phyloP scores from a whole-genome alignment of 2,888 invertebrate species.

The Amphimallon solstitiale region DNA sequence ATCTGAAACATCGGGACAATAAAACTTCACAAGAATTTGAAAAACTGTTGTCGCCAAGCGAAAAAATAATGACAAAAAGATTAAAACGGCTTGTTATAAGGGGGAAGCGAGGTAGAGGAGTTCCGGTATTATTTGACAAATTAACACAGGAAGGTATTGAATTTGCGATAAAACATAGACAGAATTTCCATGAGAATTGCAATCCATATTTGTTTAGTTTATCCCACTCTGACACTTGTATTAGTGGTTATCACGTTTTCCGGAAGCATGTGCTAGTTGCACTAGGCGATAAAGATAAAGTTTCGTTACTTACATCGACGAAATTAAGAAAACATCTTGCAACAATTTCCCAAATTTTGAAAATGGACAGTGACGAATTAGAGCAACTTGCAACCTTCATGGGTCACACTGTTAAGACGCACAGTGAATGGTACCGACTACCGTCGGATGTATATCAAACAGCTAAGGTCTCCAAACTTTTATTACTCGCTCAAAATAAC shows the following conservation, averaged over 20 bases:
- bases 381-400: slow-evolving; percentile 27
- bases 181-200: neutral
- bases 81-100: slow-evolving; percentile 11
- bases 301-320: slow-evolving; percentile 16
- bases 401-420: slow-evolving; percentile 25
- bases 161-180: slow-evolving; percentile 8
- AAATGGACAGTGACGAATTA: slow-evolving; percentile 22
- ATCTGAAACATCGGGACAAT: neutral
- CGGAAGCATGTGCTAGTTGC: slow-evolving; percentile 14
- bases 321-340: slow-evolving; percentile 28
- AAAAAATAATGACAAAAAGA: slow-evolving; percentile 12
- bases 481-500: neutral
- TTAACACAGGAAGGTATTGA: slow-evolving; percentile 4
- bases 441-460: slow-evolving; percentile 6
- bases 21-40: slow-evolving; percentile 12
- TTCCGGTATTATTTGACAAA: slow-evolving; percentile 22
- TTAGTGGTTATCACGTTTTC: slow-evolving; percentile 7
- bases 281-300: slow-evolving; percentile 20
- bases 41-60: slow-evolving; percentile 6
- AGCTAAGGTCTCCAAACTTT: slow-evolving; percentile 1
- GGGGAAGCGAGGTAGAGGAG: slow-evolving; percentile 28
- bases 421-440: slow-evolving; percentile 13
- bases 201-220: slow-evolving; percentile 25
- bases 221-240: neutral
- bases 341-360: slow-evolving; percentile 13